Evolutionary conservation across 2,797 vertebrate genomes (phyloP), one percentile per base, ranked within the genome.

Genomic region (Esox lucius): DNA sequence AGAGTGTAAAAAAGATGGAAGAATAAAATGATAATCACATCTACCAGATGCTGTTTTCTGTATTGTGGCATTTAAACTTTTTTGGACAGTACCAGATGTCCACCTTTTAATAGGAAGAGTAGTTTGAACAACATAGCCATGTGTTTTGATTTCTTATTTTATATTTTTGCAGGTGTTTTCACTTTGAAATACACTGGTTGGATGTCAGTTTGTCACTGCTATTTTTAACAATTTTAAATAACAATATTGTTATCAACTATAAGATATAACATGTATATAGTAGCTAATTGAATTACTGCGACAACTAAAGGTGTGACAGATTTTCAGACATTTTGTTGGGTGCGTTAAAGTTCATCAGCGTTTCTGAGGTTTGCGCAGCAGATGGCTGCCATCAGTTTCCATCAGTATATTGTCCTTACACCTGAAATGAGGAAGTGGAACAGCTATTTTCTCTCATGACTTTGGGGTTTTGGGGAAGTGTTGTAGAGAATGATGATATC

Each of bases 361-460:
- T 83, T 84, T 72, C 1, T 78, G 76, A 79, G 81, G 73, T 16
- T 93, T 92, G 90, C 87, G 75, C 85, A 96, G 94, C 96, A 98
- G 96, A 97, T 97, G 96, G 96, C 94, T 91, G 93, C 96, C 94
- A 96, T 98, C 95, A 95, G 95, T 97, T 96, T 96, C 95, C 96
- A n/a, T 94, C 95, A 96, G 91, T 91, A 86, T 88, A 89, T 91
- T 93, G 95, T 96, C 94, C 95, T 95, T 95, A 96, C 94, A 97
- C 96, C 95, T 97, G 95, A 95, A 91, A 91, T 88, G 85, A 85
- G 87, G 95, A 95, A 94, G 94, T 94, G 92, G 91, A 93, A 93
- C 93, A 94, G 94, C 95, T 94, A 96, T 96, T 97, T 93, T 94
- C 96, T 94, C 87, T 87, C 88, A 90, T 90, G 89, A 90, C 95